Evolutionary conservation across 2,797 vertebrate species (phyloP).

Genomic region (Hemitrygon akajei): DNA sequence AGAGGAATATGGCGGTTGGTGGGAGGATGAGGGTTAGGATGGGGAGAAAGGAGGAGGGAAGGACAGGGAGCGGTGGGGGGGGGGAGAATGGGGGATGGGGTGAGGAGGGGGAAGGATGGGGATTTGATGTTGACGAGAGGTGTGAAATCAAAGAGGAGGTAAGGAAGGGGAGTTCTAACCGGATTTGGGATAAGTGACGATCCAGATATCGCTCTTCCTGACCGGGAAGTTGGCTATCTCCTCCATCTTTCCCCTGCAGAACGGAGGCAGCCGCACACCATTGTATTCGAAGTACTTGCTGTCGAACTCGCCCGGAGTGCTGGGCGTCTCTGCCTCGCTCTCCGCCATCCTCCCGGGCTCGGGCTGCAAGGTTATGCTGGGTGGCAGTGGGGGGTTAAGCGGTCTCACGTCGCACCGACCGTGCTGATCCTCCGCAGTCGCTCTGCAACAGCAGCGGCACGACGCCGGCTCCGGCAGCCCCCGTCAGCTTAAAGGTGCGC

Average conservation of each 20-base stretch:
- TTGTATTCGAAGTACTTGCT: constrained; percentile 97
- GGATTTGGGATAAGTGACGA: constrained; percentile 95
- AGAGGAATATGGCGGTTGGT: too few relatives aligned
- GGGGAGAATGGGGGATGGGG: too few relatives aligned
- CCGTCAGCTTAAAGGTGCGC: not conserved
- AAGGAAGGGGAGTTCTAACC: constrained; percentile 54
- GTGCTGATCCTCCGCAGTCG: not conserved
- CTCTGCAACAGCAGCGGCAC: not conserved
- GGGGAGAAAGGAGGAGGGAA: too few relatives aligned
- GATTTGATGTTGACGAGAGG: too few relatives aligned
- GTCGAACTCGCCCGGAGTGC: constrained; percentile 93
- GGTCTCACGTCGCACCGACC: not conserved
- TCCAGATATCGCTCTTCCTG: constrained; percentile 91
- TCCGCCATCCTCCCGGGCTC: constrained; percentile 75
- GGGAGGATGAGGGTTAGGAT: too few relatives aligned
- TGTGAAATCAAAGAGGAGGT: too few relatives aligned
- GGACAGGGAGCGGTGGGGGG: too few relatives aligned
- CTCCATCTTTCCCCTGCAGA: constrained; percentile 97
- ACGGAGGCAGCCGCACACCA: constrained; percentile 90
- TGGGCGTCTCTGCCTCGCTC: constrained; percentile 89
- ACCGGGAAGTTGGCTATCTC: constrained; percentile 89
- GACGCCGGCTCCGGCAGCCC: not conserved
- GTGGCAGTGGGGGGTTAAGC: not conserved
- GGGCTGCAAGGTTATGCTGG: too few relatives aligned
- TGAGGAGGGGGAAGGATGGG: too few relatives aligned